These are phyloP conservation scores for Myotis planiceps DNA, from an alignment of 2,797 vertebrate genomes.

Conservation along the genomic window DNA sequence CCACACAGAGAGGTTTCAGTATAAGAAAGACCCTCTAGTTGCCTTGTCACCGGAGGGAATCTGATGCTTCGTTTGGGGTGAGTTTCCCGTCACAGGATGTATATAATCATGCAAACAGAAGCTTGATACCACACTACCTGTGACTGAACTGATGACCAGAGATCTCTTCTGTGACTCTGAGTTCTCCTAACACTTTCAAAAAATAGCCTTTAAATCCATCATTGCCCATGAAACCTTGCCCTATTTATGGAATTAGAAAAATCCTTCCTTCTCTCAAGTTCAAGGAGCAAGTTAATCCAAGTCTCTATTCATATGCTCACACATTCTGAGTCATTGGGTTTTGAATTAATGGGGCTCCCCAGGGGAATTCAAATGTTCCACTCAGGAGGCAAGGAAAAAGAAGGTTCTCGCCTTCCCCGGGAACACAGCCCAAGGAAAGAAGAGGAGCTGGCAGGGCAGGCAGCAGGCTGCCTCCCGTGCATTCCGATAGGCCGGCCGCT, in stretches of 20 bases:
- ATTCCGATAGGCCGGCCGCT: not conserved
- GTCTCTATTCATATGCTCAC: not conserved
- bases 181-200: conserved; percentile 45
- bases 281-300: conserved; percentile 40
- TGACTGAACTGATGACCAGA: not conserved
- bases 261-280: not conserved
- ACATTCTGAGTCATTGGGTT: conserved; percentile 43
- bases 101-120: not conserved
- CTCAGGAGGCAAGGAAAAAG: not conserved
- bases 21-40: not conserved
- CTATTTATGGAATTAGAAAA: conserved; percentile 40
- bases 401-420: conserved; percentile 6
- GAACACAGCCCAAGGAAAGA: conserved; percentile 45
- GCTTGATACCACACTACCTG: not conserved
- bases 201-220: conserved; percentile 33
- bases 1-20: not conserved
- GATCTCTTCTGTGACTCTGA: not conserved
- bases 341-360: conserved; percentile 41
- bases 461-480: not conserved
- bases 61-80: not conserved
- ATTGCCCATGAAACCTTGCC: not conserved
- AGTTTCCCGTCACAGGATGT: not conserved
- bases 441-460: not conserved
- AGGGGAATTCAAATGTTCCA: conserved; percentile 36
- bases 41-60: not conserved